phyloP scores from a whole-genome alignment of 2,797 vertebrate species.

The Pipistrellus kuhlii region DNA sequence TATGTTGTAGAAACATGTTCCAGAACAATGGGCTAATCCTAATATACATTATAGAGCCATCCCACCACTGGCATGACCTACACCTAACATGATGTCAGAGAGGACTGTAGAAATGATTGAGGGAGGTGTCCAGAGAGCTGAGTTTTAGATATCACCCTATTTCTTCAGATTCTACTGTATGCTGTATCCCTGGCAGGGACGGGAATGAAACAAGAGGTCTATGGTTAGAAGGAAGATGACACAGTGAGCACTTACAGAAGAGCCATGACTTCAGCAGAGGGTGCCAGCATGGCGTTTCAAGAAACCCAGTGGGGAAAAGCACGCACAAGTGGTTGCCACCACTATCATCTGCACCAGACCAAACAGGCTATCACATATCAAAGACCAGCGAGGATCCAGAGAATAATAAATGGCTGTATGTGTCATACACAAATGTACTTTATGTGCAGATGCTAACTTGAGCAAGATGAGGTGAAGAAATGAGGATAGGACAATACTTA shows the following conservation, averaged over 20 bases:
- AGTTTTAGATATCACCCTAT: not conserved
- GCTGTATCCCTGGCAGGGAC: not conserved
- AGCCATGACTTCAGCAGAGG: not conserved
- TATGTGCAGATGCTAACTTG: not conserved
- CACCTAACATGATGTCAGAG: not conserved
- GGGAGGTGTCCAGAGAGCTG: not conserved
- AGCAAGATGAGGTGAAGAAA: not conserved
- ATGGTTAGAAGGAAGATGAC: not conserved
- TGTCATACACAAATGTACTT: not conserved
- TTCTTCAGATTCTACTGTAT: not conserved
- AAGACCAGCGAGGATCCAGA: not conserved
- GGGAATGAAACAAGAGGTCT: not conserved
- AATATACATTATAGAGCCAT: not conserved
- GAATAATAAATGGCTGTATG: not conserved
- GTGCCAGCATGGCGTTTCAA: not conserved
- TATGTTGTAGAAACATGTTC: not conserved
- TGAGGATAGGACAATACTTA: not conserved
- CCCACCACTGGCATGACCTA: not conserved
- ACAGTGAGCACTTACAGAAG: too few relatives aligned
- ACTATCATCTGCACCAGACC: not conserved
- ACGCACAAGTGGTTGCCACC: not conserved
- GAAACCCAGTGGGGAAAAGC: not conserved
- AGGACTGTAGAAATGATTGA: not conserved
- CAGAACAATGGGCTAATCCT: not conserved
- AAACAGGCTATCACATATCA: not conserved